These are phyloP conservation scores for Coptotermes formosanus DNA, from an alignment of 1,140 invertebrate species.

Conservation along the genomic window DNA sequence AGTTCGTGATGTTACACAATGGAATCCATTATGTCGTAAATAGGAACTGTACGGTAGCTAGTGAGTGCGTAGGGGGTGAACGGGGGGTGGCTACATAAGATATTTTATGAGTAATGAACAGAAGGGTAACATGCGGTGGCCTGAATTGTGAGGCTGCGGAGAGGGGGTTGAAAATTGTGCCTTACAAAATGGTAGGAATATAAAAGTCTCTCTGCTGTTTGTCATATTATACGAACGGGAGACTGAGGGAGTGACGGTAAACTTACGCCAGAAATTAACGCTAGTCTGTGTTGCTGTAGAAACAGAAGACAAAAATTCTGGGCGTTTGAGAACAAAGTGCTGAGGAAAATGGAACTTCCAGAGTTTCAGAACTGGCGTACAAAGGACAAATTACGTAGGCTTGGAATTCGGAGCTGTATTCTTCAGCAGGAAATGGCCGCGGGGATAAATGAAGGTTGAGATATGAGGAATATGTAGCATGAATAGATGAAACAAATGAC, in stretches of 20 bases:
- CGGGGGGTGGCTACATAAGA: neutral
- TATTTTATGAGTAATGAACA: slow-evolving; percentile 15
- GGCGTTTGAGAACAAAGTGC: no score
- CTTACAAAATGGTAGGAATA: neutral
- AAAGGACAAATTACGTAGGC: no score
- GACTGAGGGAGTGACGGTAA: neutral
- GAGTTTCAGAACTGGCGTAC: no score
- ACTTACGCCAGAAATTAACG: no score
- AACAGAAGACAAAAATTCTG: no score
- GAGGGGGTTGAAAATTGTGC: slow-evolving; percentile 2
- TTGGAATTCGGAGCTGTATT: no score
- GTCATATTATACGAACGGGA: neutral
- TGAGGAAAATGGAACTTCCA: no score
- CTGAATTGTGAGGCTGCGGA: neutral
- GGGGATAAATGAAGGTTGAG: no score
- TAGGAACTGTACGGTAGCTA: neutral
- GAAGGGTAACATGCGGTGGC: neutral
- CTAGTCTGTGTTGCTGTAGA: no score
- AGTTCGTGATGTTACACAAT: neutral
- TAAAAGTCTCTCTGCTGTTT: neutral
- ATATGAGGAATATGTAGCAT: no score
- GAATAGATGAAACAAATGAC: no score
- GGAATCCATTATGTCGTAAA: slow-evolving; percentile 11
- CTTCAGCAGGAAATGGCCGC: no score
- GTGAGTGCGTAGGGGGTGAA: neutral